Conservation (phyloP, 2,888 invertebrate species). For the Eucriotettix oculatus region DNA sequence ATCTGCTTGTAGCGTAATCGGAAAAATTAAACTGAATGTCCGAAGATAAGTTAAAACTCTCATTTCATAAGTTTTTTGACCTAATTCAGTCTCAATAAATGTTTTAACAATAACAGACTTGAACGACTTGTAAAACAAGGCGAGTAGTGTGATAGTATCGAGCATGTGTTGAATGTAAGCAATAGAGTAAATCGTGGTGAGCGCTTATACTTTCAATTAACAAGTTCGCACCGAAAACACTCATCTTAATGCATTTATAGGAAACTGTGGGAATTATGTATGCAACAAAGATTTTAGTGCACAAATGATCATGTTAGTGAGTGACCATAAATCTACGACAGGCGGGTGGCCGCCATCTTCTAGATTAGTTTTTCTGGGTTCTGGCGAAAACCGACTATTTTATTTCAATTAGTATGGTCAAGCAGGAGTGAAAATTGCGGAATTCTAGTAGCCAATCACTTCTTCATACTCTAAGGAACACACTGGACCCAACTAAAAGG, state of each 20-base stretch:
- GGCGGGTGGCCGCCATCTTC: constrained; percentile 40
- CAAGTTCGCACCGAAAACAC: no score
- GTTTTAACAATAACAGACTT: no score
- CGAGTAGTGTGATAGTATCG: not conserved
- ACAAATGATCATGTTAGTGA: constrained; percentile 10
- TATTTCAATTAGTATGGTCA: constrained; percentile 11
- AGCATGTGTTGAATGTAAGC: not conserved
- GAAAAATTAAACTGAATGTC: no score
- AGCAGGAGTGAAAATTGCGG: constrained; percentile 6
- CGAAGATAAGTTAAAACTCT: no score
- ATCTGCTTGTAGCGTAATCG: no score
- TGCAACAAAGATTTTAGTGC: not conserved
- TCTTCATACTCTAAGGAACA: constrained; percentile 6
- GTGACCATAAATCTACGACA: constrained; percentile 21
- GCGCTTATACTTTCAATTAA: not conserved
- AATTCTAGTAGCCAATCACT: constrained; percentile 5
- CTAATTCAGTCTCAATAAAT: no score
- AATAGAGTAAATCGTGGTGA: not conserved
- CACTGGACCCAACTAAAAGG: constrained; percentile 11
- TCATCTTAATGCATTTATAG: not conserved
- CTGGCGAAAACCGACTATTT: constrained; percentile 16
- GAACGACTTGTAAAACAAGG: not conserved
- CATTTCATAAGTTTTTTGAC: no score
- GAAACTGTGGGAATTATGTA: not conserved
- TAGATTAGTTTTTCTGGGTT: constrained; percentile 32